These are phyloP conservation scores for Isurus oxyrinchus DNA, from an alignment of 2,113 vertebrate genomes.

Conservation along the genomic window DNA sequence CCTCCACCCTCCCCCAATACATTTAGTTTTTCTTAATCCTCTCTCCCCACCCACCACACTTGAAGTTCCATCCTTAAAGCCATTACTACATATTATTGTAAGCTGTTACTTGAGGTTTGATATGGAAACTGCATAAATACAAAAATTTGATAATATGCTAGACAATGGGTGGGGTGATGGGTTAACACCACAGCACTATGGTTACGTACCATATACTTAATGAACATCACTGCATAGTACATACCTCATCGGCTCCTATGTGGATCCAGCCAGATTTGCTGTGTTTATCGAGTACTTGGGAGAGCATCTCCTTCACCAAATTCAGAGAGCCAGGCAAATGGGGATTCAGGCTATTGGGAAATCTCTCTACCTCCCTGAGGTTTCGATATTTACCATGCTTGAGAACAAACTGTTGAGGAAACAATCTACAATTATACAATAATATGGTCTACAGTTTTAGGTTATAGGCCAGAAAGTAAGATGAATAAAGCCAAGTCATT, in stretches of 20 bases:
- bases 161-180: not conserved
- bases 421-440: not conserved
- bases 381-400: slow-evolving; percentile 60
- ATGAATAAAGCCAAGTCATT: not conserved
- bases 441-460: not conserved
- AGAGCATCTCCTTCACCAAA: slow-evolving; percentile 55
- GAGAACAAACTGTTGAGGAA: slow-evolving; percentile 57
- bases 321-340: slow-evolving; percentile 48
- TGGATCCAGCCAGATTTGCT: slow-evolving; percentile 54
- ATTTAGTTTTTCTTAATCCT: not conserved
- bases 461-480: not conserved
- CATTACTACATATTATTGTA: not conserved
- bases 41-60: not conserved
- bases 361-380: slow-evolving; percentile 59
- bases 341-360: slow-evolving; percentile 70
- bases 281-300: slow-evolving; percentile 60
- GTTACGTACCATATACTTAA: not conserved
- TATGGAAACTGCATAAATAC: not conserved
- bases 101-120: not conserved
- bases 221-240: not conserved
- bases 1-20: not conserved
- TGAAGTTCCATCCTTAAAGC: not conserved
- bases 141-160: not conserved
- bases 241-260: slow-evolving; percentile 59
- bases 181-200: not conserved